Evolutionary conservation across 2,797 vertebrate genomes (phyloP).

Genomic region (Myotis vivesi): DNA sequence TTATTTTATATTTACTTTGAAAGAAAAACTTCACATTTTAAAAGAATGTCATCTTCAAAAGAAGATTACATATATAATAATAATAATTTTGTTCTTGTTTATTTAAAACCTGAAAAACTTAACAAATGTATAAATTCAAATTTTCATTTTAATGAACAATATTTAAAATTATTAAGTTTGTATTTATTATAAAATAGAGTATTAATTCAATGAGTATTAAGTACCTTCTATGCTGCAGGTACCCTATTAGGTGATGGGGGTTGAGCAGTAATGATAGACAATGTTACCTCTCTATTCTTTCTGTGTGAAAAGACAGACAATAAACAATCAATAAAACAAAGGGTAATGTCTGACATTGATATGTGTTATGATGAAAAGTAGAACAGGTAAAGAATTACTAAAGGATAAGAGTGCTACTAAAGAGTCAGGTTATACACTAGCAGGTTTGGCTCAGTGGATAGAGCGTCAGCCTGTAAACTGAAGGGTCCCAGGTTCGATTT

Average conservation of each 20-base stretch:
- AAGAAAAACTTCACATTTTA: not conserved
- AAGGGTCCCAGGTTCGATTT: too few relatives aligned
- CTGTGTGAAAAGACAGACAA: not conserved
- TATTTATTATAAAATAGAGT: not conserved
- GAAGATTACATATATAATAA: not conserved
- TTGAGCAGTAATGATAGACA: not conserved
- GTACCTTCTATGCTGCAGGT: not conserved
- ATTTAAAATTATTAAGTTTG: not conserved
- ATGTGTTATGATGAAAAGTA: not conserved
- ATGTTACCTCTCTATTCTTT: not conserved
- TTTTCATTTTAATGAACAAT: not conserved
- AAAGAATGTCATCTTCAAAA: not conserved
- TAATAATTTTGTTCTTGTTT: not conserved
- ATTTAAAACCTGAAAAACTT: not conserved
- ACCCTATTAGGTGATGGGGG: not conserved
- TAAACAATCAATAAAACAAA: not conserved
- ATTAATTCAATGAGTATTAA: not conserved
- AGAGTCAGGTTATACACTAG: not conserved
- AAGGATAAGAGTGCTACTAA: not conserved
- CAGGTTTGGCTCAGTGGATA: too few relatives aligned
- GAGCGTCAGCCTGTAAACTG: too few relatives aligned
- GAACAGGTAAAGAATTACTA: not conserved
- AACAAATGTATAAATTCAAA: not conserved
- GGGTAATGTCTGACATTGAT: not conserved
- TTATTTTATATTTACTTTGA: conserved; percentile 24